Base-by-base conservation (phyloP, 2,797 vertebrate species). In the Varecia variegata region DNA sequence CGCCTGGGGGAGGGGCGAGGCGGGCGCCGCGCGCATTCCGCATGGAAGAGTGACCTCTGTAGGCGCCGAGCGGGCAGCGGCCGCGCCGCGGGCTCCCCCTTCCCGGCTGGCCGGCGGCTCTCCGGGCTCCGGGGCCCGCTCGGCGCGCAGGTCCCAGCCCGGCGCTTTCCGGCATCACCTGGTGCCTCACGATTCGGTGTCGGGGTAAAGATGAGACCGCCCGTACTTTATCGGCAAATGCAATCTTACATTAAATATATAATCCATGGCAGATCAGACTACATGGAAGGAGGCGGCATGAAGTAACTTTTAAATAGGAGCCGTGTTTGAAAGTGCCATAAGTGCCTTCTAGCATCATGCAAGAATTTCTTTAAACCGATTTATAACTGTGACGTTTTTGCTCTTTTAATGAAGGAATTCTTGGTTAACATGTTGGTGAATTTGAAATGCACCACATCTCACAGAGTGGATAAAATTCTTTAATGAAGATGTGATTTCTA, bases 21-120 rank as follows among this genome's bases (percentile, higher is more conserved):
- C 56, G 79, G 79, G 84, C 68, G 40, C 54, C 18, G 5, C 18
- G 18, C 77, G 74, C 96, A 93, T 98, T 98, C 96, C 82, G 98
- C 96, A 98, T 97, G 98, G 98, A 98, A 99, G 98, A 98, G 98
- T 98, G 99, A 99, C 99, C 99, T 98, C 99, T 99, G 98, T 98
- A 98, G 98, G 98, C 98, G 88, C 18, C 81, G 94, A 74, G 58
- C 11, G 82, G 73, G 77, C 96, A 96, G 95, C 88, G 54, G 88
- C 62, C 73, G 52, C 6, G 73, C 58, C 80, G 11, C 82, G 68
- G 13, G 68, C 73, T 30, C 56, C 82, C 54, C 50, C n/a, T 58
- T 43, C 47, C 25, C 71, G 32, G 88, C 73, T 73, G 21, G 83
- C 47, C 3, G 93, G 91, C 70, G 45, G 68, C 40, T 17, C n/a